phyloP scores from a whole-genome alignment of 2,113 vertebrate species.

The Candoia aspera region DNA sequence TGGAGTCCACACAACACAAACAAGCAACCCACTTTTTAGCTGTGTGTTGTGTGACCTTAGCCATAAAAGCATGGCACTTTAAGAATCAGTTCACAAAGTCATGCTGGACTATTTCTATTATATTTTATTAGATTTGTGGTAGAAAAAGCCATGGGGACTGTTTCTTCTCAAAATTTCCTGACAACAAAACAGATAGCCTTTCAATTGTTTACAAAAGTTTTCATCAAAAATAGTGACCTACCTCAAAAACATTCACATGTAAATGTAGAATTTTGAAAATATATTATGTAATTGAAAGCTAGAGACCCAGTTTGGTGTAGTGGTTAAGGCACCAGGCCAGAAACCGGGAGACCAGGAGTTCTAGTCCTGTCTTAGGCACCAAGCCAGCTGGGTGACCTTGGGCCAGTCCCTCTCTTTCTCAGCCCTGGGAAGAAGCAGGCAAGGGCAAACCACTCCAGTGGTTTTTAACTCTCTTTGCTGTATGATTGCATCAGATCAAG shows the following conservation, averaged over 20 bases:
- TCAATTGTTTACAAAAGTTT: background rate
- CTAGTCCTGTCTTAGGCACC: background rate
- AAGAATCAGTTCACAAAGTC: background rate
- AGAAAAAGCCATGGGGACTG: background rate
- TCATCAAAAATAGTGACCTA: background rate
- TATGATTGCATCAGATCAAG: constrained; percentile 45
- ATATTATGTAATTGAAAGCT: background rate
- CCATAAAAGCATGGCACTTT: background rate
- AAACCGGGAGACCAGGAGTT: background rate
- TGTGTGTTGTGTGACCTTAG: background rate
- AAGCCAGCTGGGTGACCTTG: background rate
- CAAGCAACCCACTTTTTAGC: background rate
- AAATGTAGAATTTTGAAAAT: background rate
- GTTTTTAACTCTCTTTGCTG: constrained; percentile 40
- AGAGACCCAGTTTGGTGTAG: background rate
- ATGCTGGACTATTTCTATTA: background rate
- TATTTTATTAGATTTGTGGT: background rate
- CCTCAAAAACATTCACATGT: background rate
- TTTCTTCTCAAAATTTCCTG: background rate
- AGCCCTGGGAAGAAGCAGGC: background rate
- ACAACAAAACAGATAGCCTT: background rate
- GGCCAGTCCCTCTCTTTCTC: background rate
- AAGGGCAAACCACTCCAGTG: constrained; percentile 21
- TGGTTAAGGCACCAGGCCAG: background rate
- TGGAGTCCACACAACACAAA: background rate